Conservation (phyloP, 2,888 invertebrate genomes). For the Terebella lapidaria region DNA sequence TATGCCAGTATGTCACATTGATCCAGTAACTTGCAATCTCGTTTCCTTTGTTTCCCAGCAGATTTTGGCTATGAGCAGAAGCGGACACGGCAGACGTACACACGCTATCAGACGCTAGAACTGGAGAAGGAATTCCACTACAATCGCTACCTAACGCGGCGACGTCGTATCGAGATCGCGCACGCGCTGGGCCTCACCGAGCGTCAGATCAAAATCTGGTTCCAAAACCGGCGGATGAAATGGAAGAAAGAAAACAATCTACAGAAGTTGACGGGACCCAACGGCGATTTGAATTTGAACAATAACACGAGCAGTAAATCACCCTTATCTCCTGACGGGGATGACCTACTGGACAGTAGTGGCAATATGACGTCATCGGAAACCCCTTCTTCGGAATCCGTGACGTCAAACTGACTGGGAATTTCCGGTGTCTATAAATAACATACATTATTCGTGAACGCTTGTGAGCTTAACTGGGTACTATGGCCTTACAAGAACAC, state of each 20-base stretch:
- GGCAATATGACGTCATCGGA: background rate
- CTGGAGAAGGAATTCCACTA: conserved; percentile 98
- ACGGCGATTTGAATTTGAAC: conserved; percentile 9
- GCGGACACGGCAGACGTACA: conserved; percentile 94
- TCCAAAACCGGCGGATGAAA: conserved; percentile 90
- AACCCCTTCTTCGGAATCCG: background rate
- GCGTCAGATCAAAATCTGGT: conserved; percentile 65
- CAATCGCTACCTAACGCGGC: conserved; percentile 94
- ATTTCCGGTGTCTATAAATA: too few relatives aligned
- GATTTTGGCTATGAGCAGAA: conserved; percentile 56
- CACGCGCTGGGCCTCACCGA: conserved; percentile 94
- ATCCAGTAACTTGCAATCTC: too few relatives aligned
- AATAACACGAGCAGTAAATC: background rate
- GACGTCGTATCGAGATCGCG: conserved; percentile 95
- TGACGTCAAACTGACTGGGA: background rate
- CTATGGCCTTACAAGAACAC: too few relatives aligned
- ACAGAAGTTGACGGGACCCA: conserved; percentile 14
- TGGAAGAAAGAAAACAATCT: conserved; percentile 17
- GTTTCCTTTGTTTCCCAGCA: background rate
- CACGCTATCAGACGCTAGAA: conserved; percentile 94
- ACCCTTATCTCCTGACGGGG: too few relatives aligned
- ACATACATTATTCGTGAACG: too few relatives aligned
- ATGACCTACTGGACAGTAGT: background rate
- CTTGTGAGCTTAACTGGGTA: too few relatives aligned
- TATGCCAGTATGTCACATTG: too few relatives aligned